phyloP scores from a whole-genome alignment of 2,888 invertebrate genomes.

The Clanis bilineata region DNA sequence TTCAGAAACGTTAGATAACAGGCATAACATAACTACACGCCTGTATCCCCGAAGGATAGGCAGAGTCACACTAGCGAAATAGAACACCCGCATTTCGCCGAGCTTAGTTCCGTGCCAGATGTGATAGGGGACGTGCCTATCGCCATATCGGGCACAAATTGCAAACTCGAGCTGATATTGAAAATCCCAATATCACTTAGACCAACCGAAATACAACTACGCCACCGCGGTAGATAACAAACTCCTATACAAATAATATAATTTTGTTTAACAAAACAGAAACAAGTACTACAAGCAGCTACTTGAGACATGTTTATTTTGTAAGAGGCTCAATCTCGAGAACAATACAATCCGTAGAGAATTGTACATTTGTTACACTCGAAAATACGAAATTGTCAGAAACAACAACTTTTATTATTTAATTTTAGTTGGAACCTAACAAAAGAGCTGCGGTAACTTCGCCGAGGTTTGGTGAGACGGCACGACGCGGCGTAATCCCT shows the following conservation, averaged over 20 bases:
- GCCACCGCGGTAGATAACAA: neutral
- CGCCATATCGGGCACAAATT: no score
- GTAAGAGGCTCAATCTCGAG: neutral
- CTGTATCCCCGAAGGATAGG: no score
- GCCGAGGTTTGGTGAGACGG: neutral
- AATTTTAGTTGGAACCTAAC: neutral
- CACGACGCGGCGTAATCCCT: neutral
- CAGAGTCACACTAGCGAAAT: no score
- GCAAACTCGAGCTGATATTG: no score
- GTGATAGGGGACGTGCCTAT: no score
- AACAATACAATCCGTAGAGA: neutral
- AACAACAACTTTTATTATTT: neutral
- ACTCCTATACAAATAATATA: neutral
- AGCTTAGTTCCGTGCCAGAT: no score
- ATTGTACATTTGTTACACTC: constrained; percentile 3
- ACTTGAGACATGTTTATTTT: neutral
- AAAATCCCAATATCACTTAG: no score
- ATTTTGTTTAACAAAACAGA: neutral
- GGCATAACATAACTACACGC: no score
- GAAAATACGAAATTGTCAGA: neutral
- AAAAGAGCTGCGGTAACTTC: neutral
- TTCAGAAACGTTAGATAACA: no score
- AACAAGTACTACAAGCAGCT: neutral
- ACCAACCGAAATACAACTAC: no score
- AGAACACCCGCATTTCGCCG: no score